These are phyloP conservation scores for Streptopelia turtur DNA, from an alignment of 2,797 vertebrate species.

Conservation along the genomic window DNA sequence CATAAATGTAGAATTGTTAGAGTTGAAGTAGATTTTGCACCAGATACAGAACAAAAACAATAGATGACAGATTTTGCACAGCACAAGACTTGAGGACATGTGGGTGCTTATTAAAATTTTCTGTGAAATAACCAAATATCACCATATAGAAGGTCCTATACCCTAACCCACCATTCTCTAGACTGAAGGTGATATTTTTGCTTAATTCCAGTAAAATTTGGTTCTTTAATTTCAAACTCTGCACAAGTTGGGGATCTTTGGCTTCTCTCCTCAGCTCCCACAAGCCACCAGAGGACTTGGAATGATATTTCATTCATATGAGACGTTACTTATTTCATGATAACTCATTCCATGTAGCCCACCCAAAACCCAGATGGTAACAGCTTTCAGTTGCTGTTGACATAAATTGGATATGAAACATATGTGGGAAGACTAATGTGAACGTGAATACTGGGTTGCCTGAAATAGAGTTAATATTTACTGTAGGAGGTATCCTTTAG, in stretches of 20 bases:
- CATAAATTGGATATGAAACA: conserved; percentile 37
- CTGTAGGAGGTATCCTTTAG: background rate
- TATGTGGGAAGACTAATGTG: background rate
- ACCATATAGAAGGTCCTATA: background rate
- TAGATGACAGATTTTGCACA: background rate
- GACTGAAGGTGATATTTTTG: background rate
- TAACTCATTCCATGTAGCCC: conserved; percentile 1
- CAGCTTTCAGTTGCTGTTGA: conserved; percentile 7
- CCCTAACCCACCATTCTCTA: background rate
- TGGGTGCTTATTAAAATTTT: background rate
- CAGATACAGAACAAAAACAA: background rate
- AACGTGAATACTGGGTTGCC: background rate
- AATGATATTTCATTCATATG: background rate
- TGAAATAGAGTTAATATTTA: background rate
- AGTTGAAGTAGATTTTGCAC: background rate
- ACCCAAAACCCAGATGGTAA: conserved; percentile 7
- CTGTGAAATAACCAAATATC: background rate
- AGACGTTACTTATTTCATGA: background rate
- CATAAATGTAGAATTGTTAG: background rate
- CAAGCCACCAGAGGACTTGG: background rate
- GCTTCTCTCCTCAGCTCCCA: background rate
- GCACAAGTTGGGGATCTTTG: background rate
- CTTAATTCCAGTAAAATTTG: background rate
- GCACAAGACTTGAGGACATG: background rate
- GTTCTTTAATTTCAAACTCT: background rate